Evolutionary conservation across 1,140 invertebrate species (phyloP).

Genomic region (Cyclargus thomasi): DNA sequence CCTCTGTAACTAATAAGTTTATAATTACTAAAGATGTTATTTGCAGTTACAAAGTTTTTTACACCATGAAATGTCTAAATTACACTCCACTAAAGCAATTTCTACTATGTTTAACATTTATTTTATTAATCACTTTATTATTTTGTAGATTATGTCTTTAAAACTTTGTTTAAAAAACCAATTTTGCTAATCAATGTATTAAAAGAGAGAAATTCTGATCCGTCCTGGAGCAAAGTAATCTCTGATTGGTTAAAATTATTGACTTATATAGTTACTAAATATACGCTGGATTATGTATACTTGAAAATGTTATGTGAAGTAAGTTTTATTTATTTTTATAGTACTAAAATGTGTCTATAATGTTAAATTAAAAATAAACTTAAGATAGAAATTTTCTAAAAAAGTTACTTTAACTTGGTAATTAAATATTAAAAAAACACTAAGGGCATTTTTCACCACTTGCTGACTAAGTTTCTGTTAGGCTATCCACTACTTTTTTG

Average conservation of each 20-base stretch:
- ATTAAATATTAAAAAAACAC: no score
- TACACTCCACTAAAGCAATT: neutral
- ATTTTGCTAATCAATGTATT: conserved; percentile 19
- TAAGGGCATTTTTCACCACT: no score
- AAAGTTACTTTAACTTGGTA: no score
- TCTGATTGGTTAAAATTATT: conserved; percentile 24
- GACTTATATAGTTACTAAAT: conserved; percentile 23
- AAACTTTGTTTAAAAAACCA: conserved; percentile 25
- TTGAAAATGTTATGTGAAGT: conserved; percentile 37
- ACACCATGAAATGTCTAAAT: neutral
- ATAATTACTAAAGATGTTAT: no score
- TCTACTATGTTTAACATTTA: neutral
- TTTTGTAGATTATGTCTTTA: conserved; percentile 17
- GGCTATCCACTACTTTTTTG: no score
- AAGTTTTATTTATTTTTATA: conserved; percentile 8
- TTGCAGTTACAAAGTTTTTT: no score
- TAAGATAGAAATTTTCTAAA: no score
- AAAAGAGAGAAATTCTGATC: conserved; percentile 7
- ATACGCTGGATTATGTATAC: conserved; percentile 21
- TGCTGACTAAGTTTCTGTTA: no score
- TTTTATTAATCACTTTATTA: neutral
- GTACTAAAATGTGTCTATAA: no score
- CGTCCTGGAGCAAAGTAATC: conserved; percentile 16
- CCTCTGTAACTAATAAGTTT: neutral
- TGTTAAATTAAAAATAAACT: no score